Conservation (phyloP, 37 sponge, comb jelly and placozoan genomes). For the Haliclona indistincta region DNA sequence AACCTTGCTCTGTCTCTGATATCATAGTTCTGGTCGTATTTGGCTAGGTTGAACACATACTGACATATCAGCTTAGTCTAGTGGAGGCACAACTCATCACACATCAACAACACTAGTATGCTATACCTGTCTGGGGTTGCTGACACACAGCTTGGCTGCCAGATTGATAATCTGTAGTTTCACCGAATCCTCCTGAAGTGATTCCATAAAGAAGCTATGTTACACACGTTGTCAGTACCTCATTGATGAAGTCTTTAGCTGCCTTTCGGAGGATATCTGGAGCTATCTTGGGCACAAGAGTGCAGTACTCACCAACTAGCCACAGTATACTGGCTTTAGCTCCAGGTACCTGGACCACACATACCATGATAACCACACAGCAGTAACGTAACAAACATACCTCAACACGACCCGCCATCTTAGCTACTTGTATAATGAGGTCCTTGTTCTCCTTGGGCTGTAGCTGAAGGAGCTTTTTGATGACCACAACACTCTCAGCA, state of each 20-base stretch:
- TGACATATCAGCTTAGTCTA: constrained; percentile 87
- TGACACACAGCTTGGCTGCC: constrained; percentile 90
- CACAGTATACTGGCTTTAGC: constrained; percentile 96
- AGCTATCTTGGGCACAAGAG: constrained; percentile 89
- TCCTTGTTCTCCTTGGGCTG: constrained; percentile 92
- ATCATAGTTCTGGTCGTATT: constrained; percentile 98
- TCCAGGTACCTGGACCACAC: constrained; percentile 69
- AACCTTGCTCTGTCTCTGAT: constrained; percentile 95
- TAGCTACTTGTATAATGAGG: constrained; percentile 84
- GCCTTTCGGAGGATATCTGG: constrained; percentile 97
- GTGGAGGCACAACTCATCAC: not conserved
- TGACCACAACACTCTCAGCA: constrained; percentile 98
- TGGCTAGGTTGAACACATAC: constrained; percentile 93
- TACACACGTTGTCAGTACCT: constrained; percentile 58
- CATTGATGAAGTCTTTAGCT: constrained; percentile 85
- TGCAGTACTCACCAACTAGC: constrained; percentile 97
- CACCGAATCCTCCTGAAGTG: constrained; percentile 85
- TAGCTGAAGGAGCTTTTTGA: constrained; percentile 96
- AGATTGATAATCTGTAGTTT: constrained; percentile 97
- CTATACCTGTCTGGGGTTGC: constrained; percentile 84
- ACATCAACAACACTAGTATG: not conserved
- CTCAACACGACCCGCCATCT: constrained; percentile 69
- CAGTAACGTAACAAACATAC: not conserved
- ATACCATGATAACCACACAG: not conserved
- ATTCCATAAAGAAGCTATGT: not conserved